phyloP scores from a whole-genome alignment of 2,888 invertebrate genomes.

The Sturmia bella region DNA sequence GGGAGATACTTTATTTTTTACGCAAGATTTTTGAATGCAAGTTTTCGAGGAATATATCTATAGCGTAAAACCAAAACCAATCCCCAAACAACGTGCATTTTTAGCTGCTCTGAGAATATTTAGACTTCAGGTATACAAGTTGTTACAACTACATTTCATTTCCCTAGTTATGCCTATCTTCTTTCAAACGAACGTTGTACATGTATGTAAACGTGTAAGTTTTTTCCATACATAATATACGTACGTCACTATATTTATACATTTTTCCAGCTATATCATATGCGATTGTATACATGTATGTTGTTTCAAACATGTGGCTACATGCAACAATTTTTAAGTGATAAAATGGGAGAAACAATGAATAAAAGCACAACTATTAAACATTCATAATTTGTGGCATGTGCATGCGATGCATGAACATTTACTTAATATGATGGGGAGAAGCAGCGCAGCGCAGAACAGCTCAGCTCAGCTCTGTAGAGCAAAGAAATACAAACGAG shows the following conservation, averaged over 20 bases:
- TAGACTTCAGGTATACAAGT: too few relatives aligned
- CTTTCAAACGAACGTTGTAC: background rate
- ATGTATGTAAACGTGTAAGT: too few relatives aligned
- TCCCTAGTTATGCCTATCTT: background rate
- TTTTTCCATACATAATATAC: too few relatives aligned
- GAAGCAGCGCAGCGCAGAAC: too few relatives aligned
- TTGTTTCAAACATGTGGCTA: conserved; percentile 24
- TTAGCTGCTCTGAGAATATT: too few relatives aligned
- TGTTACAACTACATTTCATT: background rate
- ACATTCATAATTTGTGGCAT: conserved; percentile 65
- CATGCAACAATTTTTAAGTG: conserved; percentile 57
- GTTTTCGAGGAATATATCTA: too few relatives aligned
- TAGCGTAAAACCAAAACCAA: too few relatives aligned
- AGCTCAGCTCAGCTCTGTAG: too few relatives aligned
- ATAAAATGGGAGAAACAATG: conserved; percentile 50
- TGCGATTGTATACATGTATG: background rate
- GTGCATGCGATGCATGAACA: conserved; percentile 49
- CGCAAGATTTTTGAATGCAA: too few relatives aligned
- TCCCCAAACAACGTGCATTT: too few relatives aligned
- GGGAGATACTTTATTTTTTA: too few relatives aligned
- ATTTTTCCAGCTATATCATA: background rate
- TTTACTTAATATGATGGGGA: background rate
- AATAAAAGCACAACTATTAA: conserved; percentile 53
- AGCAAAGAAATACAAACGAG: background rate
- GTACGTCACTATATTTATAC: background rate